These are phyloP conservation scores for Buceros bicornis DNA, from an alignment of 2,797 vertebrate species.

Conservation along the genomic window DNA sequence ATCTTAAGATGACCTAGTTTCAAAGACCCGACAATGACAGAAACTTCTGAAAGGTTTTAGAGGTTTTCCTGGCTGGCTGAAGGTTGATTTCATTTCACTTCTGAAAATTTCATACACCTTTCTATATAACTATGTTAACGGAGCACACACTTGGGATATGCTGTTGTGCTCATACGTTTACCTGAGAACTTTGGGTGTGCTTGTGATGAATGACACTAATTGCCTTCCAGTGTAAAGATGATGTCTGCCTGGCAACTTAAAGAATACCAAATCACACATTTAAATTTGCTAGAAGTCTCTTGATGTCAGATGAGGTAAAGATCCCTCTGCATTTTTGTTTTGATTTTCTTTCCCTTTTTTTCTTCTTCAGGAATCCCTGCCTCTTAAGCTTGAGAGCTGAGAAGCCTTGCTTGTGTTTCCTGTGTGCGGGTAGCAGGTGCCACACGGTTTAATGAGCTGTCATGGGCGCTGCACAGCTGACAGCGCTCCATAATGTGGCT, in stretches of 20 bases:
- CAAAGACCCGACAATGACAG: not conserved
- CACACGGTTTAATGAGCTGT: conserved; percentile 36
- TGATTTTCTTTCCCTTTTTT: not conserved
- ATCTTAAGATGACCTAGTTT: not conserved
- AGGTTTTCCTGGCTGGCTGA: not conserved
- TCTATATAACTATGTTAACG: not conserved
- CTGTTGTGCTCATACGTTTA: not conserved
- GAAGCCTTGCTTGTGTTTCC: not conserved
- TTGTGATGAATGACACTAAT: conserved; percentile 12
- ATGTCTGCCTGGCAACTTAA: not conserved
- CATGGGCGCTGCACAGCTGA: not conserved
- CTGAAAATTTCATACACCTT: not conserved
- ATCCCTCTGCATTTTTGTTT: not conserved
- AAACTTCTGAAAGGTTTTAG: not conserved
- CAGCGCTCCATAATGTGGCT: not conserved
- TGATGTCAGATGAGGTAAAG: not conserved
- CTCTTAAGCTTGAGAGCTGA: not conserved
- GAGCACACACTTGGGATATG: not conserved
- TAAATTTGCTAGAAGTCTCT: not conserved
- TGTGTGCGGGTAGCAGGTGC: conserved; percentile 18
- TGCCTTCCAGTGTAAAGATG: not conserved
- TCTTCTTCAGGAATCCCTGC: not conserved
- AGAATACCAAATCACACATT: not conserved
- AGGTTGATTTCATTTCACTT: not conserved
- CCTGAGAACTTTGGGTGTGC: not conserved